Percentiles rank a stretch among this genome's conserved stretches.
Conservation (phyloP, 2,113 vertebrate genomes). For the Oncorhynchus clarkii region DNA sequence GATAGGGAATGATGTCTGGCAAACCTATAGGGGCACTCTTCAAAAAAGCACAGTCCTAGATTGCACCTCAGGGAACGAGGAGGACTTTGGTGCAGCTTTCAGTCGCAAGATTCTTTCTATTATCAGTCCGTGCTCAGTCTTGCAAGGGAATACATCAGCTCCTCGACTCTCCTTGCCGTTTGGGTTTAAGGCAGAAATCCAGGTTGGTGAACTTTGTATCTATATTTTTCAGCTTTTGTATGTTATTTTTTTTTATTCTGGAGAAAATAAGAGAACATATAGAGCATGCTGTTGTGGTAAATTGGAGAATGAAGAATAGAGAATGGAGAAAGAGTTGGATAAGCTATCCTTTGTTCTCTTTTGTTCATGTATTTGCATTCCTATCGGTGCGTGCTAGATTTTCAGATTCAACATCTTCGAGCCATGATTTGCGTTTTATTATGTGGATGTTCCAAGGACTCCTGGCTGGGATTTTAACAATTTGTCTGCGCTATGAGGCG, state of each 20-base stretch:
- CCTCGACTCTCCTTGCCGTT: constrained; percentile 14
- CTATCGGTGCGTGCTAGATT: not conserved
- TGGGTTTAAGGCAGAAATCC: constrained; percentile 36
- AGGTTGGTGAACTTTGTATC: constrained; percentile 56
- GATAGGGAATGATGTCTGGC: constrained; percentile 75
- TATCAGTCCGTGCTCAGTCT: constrained; percentile 54
- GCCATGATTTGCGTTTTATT: not conserved
- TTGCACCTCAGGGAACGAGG: constrained; percentile 67
- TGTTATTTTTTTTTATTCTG: not conserved
- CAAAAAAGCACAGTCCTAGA: constrained; percentile 50
- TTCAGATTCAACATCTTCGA: not conserved
- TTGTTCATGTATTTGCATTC: not conserved
- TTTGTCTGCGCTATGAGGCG: not conserved
- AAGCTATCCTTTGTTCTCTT: constrained; percentile 26
- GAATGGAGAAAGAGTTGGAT: not conserved
- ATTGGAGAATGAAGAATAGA: not conserved
- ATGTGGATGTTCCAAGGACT: not conserved
- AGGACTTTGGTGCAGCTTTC: constrained; percentile 70
- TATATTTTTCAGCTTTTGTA: not conserved
- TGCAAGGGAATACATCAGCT: constrained; percentile 41
- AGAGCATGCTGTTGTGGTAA: not conserved
- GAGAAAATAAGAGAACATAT: not conserved
- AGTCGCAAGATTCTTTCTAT: constrained; percentile 57
- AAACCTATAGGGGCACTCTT: constrained; percentile 53
- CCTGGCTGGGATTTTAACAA: not conserved